Conservation (phyloP, 2,797 vertebrate genomes). For the Mormyrops attenuatus region DNA sequence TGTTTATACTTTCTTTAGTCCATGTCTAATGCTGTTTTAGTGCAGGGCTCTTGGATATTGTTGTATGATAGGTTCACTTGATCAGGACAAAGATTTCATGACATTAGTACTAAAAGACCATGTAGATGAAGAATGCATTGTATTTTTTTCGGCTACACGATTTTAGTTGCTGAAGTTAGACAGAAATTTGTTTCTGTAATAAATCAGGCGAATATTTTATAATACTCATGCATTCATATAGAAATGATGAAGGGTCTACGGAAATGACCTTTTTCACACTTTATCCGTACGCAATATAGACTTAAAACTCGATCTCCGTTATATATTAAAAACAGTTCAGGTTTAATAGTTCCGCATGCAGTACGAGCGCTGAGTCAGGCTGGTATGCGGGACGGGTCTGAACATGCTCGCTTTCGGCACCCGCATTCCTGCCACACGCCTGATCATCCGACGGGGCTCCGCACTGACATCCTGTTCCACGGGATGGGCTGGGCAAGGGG, state of each 20-base stretch:
- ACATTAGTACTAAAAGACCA: background rate
- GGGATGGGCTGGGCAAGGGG: background rate
- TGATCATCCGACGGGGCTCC: background rate
- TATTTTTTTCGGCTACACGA: background rate
- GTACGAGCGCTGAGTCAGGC: background rate
- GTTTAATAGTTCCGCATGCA: conserved; percentile 1
- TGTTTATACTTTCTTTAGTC: background rate
- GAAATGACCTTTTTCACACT: background rate
- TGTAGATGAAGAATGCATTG: background rate
- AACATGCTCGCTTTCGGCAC: background rate
- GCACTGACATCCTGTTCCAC: background rate
- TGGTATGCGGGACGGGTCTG: background rate
- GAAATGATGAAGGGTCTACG: background rate
- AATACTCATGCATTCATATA: background rate
- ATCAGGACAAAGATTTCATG: background rate
- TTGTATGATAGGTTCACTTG: background rate
- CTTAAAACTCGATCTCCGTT: background rate
- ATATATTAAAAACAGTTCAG: background rate
- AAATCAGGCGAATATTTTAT: background rate
- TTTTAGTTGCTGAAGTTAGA: background rate
- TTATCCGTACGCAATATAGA: background rate
- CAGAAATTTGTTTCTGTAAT: background rate
- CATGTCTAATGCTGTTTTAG: background rate
- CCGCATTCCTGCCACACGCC: background rate
- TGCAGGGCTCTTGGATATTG: background rate